Percentiles rank a stretch among this genome's conserved stretches.
These are phyloP conservation scores for Cephalopholis sonnerati DNA, from an alignment of 2,113 vertebrate genomes.

Conservation along the genomic window DNA sequence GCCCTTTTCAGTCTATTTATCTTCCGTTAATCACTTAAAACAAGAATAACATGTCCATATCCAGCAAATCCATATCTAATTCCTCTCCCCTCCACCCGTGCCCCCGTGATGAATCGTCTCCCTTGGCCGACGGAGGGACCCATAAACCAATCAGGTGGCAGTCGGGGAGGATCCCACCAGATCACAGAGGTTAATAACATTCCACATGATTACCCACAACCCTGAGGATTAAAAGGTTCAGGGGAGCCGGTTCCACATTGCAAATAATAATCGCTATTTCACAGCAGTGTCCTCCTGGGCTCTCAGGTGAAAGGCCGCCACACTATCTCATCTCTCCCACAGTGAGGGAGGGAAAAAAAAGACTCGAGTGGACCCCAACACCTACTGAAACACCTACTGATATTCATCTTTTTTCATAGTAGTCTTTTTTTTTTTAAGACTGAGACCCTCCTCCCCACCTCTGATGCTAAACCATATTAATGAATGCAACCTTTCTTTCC, in stretches of 20 bases:
- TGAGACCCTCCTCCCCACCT: neutral
- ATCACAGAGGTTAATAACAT: conserved; percentile 80
- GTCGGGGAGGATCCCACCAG: conserved; percentile 20
- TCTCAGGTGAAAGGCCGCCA: conserved; percentile 54
- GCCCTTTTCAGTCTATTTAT: conserved; percentile 55
- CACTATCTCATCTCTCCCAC: conserved; percentile 57
- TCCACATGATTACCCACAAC: conserved; percentile 76
- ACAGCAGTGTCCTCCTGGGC: conserved; percentile 52
- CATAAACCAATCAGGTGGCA: conserved; percentile 50
- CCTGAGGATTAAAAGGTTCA: conserved; percentile 64
- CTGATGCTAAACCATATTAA: conserved; percentile 17
- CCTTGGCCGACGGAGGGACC: neutral
- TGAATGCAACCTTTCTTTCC: conserved; percentile 36
- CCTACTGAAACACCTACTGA: conserved; percentile 15
- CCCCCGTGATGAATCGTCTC: conserved; percentile 38
- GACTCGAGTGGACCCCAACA: conserved; percentile 19
- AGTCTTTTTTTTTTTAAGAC: neutral
- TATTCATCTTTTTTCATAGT: conserved; percentile 47
- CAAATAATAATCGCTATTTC: conserved; percentile 74
- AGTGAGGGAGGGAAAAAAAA: conserved; percentile 3
- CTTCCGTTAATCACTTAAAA: conserved; percentile 54
- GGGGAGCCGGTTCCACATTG: conserved; percentile 49
- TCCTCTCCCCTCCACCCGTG: neutral
- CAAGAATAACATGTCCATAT: conserved; percentile 48
- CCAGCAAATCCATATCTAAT: conserved; percentile 45